Conservation (phyloP, 2,888 invertebrate genomes). For the Idaea biselata region DNA sequence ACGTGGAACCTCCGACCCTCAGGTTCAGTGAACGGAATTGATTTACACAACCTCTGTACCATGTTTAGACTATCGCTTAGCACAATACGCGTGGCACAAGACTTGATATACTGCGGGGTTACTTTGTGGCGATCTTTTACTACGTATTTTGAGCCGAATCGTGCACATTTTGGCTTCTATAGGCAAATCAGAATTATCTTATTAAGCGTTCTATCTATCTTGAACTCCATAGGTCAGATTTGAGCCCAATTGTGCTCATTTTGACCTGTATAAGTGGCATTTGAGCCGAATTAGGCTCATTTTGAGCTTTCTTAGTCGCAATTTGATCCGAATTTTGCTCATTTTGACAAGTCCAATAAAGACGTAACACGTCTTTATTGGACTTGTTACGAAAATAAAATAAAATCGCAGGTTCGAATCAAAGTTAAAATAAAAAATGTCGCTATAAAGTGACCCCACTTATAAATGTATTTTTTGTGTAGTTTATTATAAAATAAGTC, state of each 20-base stretch:
- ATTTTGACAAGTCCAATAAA: no score
- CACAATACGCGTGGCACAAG: constrained; percentile 57
- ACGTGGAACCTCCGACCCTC: no score
- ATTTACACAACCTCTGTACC: constrained; percentile 41
- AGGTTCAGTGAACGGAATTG: constrained; percentile 43
- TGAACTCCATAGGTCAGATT: no score
- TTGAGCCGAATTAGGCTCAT: not conserved
- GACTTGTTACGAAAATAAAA: no score
- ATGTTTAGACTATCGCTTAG: constrained; percentile 40
- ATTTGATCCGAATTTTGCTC: no score
- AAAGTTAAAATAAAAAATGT: not conserved
- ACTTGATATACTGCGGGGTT: constrained; percentile 17
- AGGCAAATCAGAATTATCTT: no score
- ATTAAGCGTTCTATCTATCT: no score
- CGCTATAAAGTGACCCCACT: constrained; percentile 1
- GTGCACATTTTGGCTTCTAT: no score
- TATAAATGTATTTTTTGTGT: constrained; percentile 46
- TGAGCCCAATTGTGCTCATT: not conserved
- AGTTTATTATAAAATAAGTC: constrained; percentile 51
- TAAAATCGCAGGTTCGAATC: not conserved
- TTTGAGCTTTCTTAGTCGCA: not conserved
- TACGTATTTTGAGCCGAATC: no score
- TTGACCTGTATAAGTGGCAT: not conserved
- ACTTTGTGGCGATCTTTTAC: not conserved
- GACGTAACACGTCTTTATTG: no score